A percentile compares a stretch with the other conserved stretches of the same genome.
These are phyloP conservation scores for Austrolebias charrua DNA, from an alignment of 2,797 vertebrate species.

Conservation along the genomic window DNA sequence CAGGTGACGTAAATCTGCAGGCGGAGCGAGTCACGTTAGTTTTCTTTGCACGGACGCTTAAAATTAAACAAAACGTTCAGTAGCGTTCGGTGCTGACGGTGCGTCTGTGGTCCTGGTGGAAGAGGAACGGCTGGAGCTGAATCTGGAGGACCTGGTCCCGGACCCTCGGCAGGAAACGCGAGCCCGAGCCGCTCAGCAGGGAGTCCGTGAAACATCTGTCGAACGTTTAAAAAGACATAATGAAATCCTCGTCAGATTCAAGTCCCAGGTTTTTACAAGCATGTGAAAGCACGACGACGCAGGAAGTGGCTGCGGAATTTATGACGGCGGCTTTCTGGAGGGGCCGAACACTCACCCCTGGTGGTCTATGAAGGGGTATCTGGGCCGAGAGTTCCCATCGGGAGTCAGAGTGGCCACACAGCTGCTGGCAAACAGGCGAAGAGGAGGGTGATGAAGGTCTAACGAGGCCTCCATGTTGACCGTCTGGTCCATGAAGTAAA, in stretches of 20 bases:
- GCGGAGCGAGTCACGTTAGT: not conserved
- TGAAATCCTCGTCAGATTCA: constrained; percentile 40
- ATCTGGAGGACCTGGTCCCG: constrained; percentile 43
- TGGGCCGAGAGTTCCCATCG: constrained; percentile 34
- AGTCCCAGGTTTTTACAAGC: constrained; percentile 19
- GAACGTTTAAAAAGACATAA: constrained; percentile 3
- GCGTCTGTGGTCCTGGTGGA: constrained; percentile 41
- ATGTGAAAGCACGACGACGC: constrained; percentile 21
- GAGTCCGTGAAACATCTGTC: constrained; percentile 66
- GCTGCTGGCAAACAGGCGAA: constrained; percentile 32
- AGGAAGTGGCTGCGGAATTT: constrained; percentile 4
- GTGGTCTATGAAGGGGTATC: constrained; percentile 57
- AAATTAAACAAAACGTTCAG: not conserved
- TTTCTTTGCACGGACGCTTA: no score
- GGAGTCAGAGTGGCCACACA: constrained; percentile 50
- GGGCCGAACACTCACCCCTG: constrained; percentile 43
- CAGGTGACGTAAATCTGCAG: constrained; percentile 53
- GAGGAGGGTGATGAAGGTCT: constrained; percentile 33
- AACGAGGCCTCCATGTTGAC: constrained; percentile 51
- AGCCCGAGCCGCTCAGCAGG: constrained; percentile 48
- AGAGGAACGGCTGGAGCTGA: constrained; percentile 53
- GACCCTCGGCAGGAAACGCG: constrained; percentile 54
- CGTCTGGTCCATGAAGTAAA: constrained; percentile 49
- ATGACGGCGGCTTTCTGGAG: constrained; percentile 18
- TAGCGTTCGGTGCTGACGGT: constrained; percentile 16